Base-by-base conservation (phyloP, 1,140 invertebrate species). In the Gonioctena quinquepunctata region DNA sequence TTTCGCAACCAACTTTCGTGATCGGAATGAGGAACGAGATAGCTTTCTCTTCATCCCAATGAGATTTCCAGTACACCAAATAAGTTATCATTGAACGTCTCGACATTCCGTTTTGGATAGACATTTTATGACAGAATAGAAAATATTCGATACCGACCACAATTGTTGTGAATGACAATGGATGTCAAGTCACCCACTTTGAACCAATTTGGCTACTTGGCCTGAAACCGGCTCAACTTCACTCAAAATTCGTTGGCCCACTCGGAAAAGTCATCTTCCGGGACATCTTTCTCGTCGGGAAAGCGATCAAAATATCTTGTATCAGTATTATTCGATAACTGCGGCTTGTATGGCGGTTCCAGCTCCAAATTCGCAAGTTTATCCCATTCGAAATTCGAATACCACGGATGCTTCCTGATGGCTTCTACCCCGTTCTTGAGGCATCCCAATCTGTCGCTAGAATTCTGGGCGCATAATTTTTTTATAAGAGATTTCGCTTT, bases 361-460 rank as follows among this genome's bases (percentile, higher is more conserved):
- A 78, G 50, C 27, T 73, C 62, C 16, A 69, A 23, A 48, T 50
- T 63, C 27, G 73, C 68, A 19, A 81, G 71, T 69, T 76, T 74
- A 1, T 73, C 50, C 77, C 76, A 79, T 7, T 81, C 71, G 19
- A 82, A 76, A 22, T 78, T 83, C 79, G 84, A 50, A 42, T 81
- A 84, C 84, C 80, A 99, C 90, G 94, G 93, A 83, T 99, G 96
- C 80, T 93, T 93, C 77, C 95, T 92, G 61, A 99, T 95, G 81
- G 99, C 97, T 66, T 91, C 88, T 19, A 98, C 93, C 1, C 96
- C 96, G 68, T 92, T 92, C 77, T 92, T 89, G 73, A 96, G 93
- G 80, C 96, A 97, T 0, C 97, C 98, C 8, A 99, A 85, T 63
- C 98, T 84, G 83, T 99, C 98, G 1, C 93, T 91, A 0, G 97